Base-by-base conservation (phyloP, 1,140 invertebrate genomes). In the Goniozus legneri region DNA sequence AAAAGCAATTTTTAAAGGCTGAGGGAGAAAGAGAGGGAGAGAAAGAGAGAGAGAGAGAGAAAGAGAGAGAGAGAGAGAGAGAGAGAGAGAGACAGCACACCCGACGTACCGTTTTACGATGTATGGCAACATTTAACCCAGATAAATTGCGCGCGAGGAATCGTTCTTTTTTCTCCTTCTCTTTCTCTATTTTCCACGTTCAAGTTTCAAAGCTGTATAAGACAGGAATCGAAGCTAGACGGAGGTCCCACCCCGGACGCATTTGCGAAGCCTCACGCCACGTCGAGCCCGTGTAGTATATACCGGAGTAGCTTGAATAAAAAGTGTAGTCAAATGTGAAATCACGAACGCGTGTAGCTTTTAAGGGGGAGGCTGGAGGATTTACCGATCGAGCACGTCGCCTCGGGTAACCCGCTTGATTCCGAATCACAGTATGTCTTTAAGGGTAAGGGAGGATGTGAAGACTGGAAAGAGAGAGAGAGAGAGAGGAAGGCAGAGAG, bases 261-360 rank as follows among this genome's bases (percentile, higher is more conserved):
- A 60, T 60, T 60, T 56, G 34, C 21, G 21, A 56, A 52, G 40
- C 58, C 58, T 60, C 58, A 55, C 49, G 42, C 58, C 58, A 58
- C 20, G 41, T 54, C 57, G 51, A 58, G 51, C 57, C 48, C 34
- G 50, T 27, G 24, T 13, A 13, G 37, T 30, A 32, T 33, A 47
- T 44, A 15, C 38, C 18, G 24, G 44, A 16, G 14, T 33, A 50
- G 46, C 16, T 60, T 46, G 50, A 56, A 45, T 39, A 60, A 60
- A 56, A 60, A 60, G 58, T 52, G 36, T 44, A 60, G 50, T 53
- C 53, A 55, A 60, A 59, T 60, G 57, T 60, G 50, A 59, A 60
- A 58, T 60, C 52, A 60, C 49, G 21, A 16, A 16, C 22, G 46
- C 49, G 43, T n/a, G n/a, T 56, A 48, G 51, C 56, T 44, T 45